Evolutionary conservation across 2,888 invertebrate genomes (phyloP), one percentile per base, ranked within the genome.

Genomic region (Rotaria macrura): DNA sequence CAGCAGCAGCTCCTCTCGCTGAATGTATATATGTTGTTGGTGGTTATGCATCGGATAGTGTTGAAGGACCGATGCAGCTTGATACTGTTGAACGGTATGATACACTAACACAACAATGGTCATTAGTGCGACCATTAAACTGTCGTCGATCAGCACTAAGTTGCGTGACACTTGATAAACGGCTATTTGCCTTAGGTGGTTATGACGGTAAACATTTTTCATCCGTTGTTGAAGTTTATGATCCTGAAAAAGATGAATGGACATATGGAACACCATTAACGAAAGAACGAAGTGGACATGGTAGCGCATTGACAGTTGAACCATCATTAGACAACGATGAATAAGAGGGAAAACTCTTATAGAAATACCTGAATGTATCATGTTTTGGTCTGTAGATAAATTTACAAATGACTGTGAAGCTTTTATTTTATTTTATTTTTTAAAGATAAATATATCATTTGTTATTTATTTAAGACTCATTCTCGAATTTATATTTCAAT

Each of bases 21-120:
- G 95, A 95, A 89, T 94, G 93, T 90, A 94, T 96, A 88, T 96
- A 95, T 91, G 96, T 95, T n/a, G 94, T 96, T 87, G 96, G 96
- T 85, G 96, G 96, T n/a, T 96, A 95, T 91, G 79, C 86, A 29
- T 84, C 74, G 10, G 79, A 86, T 83, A 25, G 43, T n/a, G 38
- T 40, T n/a, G n/a, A 23, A 12, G 79, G 43, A 25, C 43, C 79
- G 0, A 93, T 93, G 87, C 96, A 96, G 90, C 92, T 96, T 85
- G 93, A 94, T 86, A 93, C 94, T 0, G 96, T 96, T 25, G 96
- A 96, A 92, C 93, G 94, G 49, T 96, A 94, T 91, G 95, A 95
- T 91, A 95, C 95, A 0, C 95, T 95, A 91, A 93, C 93, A 84
- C 93, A 94, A 90, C 90, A 92, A 2, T 96, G 96, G 96, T 94